These are phyloP conservation scores for Xestia xanthographa DNA, from an alignment of 2,888 invertebrate species.

Conservation along the genomic window DNA sequence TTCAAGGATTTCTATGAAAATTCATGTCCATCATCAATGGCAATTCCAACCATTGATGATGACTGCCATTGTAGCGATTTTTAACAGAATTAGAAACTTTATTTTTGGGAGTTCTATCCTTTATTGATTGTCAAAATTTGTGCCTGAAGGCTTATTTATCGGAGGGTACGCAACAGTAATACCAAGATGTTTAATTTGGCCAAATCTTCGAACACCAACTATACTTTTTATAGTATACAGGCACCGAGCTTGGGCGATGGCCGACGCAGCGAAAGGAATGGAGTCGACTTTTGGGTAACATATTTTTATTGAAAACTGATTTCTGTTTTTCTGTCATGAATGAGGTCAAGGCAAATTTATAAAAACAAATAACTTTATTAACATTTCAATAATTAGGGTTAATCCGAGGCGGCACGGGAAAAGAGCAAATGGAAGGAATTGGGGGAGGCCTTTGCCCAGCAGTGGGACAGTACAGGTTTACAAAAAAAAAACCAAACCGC, in stretches of 20 bases:
- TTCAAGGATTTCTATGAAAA: too few relatives aligned
- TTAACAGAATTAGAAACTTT: not conserved
- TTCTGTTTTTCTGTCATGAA: not conserved
- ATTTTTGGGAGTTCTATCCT: not conserved
- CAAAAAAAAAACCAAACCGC: too few relatives aligned
- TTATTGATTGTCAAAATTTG: slow-evolving; percentile 26
- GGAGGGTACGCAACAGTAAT: slow-evolving; percentile 55
- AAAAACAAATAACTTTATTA: too few relatives aligned
- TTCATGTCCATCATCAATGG: too few relatives aligned
- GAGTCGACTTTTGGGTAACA: slow-evolving; percentile 22
- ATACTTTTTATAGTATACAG: slow-evolving; percentile 64
- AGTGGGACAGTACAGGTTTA: too few relatives aligned
- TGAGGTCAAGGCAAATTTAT: too few relatives aligned
- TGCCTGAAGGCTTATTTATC: slow-evolving; percentile 52
- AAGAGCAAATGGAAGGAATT: too few relatives aligned
- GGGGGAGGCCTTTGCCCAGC: too few relatives aligned
- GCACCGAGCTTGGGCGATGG: slow-evolving; percentile 44
- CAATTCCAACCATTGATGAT: too few relatives aligned
- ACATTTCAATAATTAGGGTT: too few relatives aligned
- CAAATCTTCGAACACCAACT: slow-evolving; percentile 66
- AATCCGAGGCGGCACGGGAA: too few relatives aligned
- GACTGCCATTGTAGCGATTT: too few relatives aligned
- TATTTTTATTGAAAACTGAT: not conserved
- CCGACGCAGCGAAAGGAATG: slow-evolving; percentile 20
- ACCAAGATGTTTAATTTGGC: slow-evolving; percentile 72